These are phyloP conservation scores for Lineus longissimus DNA, from an alignment of 1,140 invertebrate genomes.

Conservation along the genomic window DNA sequence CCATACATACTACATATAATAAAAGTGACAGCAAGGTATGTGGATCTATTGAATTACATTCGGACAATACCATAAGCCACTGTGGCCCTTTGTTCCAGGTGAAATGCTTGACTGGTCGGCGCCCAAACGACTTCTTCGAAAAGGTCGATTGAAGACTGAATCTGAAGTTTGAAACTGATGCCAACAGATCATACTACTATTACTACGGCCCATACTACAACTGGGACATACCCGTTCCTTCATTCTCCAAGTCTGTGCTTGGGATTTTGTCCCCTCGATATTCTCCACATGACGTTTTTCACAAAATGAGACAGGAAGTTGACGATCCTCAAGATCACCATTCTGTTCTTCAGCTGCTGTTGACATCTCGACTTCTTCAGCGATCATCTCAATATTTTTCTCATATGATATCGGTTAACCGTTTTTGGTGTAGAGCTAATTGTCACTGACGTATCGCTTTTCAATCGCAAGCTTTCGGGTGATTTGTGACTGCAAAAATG, in stretches of 20 bases:
- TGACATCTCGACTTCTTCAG: no score
- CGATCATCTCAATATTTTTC: no score
- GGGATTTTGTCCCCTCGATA: slow-evolving; percentile 69
- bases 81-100: no score
- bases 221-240: slow-evolving; percentile 74
- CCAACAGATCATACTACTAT: slow-evolving; percentile 2
- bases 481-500: no score
- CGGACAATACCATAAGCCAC: neutral
- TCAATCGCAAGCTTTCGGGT: no score
- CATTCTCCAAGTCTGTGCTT: slow-evolving; percentile 81
- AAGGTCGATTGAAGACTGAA: no score
- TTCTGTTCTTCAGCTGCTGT: slow-evolving; percentile 31
- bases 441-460: no score
- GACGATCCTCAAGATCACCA: slow-evolving; percentile 34
- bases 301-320: slow-evolving; percentile 47
- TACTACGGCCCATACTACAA: neutral
- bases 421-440: no score
- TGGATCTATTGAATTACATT: neutral
- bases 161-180: no score
- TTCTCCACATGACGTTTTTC: slow-evolving; percentile 70
- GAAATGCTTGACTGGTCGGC: neutral
- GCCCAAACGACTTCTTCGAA: neutral
- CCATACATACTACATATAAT: neutral
- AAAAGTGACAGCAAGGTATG: neutral
- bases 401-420: no score